A percentile compares a stretch with the other conserved stretches of the same genome.
These are phyloP conservation scores for Dryoscopus gambensis DNA, from an alignment of 2,113 vertebrate genomes.

Conservation along the genomic window DNA sequence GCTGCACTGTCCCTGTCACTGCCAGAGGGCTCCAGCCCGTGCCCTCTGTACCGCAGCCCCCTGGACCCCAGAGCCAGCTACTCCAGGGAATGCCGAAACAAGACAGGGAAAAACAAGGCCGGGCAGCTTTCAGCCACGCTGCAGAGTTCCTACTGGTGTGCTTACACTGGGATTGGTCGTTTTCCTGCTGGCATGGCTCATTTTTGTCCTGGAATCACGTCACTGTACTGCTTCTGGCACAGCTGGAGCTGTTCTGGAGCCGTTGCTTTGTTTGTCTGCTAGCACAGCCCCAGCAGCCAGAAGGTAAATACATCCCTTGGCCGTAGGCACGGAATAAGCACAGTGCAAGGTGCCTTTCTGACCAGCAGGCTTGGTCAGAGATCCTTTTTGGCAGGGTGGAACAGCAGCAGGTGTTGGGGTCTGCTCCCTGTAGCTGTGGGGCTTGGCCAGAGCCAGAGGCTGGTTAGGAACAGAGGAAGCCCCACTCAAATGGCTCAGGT, in stretches of 20 bases:
- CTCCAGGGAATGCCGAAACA: not conserved
- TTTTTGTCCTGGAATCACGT: not conserved
- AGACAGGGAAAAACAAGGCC: not conserved
- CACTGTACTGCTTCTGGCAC: not conserved
- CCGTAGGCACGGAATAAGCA: not conserved
- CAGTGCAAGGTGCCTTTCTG: not conserved
- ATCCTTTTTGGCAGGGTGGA: not conserved
- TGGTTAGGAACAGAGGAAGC: not conserved
- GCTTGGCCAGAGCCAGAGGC: not conserved
- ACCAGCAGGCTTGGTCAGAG: rapidly evolving
- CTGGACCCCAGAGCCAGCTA: not conserved
- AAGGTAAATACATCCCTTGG: not conserved
- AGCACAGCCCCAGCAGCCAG: not conserved
- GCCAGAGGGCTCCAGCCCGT: not conserved
- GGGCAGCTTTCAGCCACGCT: not conserved
- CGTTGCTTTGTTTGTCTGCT: not conserved
- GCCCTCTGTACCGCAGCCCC: rapidly evolving
- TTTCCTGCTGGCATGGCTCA: not conserved
- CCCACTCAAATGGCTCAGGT: rapidly evolving
- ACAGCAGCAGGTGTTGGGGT: not conserved
- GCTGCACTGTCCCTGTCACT: not conserved
- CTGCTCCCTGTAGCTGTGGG: rapidly evolving
- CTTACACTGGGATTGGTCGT: not conserved
- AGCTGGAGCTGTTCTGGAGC: not conserved
- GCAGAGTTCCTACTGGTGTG: not conserved